Evolutionary conservation across 2,888 invertebrate species (phyloP), one percentile per base, ranked within the genome.

Genomic region (Embidobia sp.): DNA sequence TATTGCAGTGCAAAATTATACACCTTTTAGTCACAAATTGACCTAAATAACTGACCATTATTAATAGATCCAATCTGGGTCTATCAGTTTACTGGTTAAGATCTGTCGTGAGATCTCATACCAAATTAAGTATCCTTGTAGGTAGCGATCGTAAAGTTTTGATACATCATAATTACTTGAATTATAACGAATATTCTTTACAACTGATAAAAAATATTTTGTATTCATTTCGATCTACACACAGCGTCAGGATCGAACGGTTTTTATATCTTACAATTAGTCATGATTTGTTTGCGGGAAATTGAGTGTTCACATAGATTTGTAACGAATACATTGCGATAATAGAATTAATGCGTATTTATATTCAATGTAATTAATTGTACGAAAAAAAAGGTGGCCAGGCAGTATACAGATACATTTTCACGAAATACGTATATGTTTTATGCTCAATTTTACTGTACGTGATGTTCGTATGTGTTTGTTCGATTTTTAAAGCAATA

Each of bases 221-320:
- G 27, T 49, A 40, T 37, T 63, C 27, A 40, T 40, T 49, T 49
- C 22, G 29, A 49, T 48, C 61, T 31, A 19, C 19, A 26, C 31
- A 57, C 57, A 44, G 8, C 11, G 27, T 26, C 19, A 57, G 31
- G 2, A 15, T 26, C 27, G 48, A 31, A 15, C 10, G 2, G 3
- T 22, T 55, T 66, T 53, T 66, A 16, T 66, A 66, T 55, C 31
- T 35, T 49, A 48, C 48, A 77, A 69, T 64, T 82, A 78, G 77
- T 79, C 79, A 81, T 77, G 78, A 84, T 82, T 83, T 77, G 79
- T 74, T 66, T 15, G 49, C 59, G 40, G 55, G 57, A 78, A 81
- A 79, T 61, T 84, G 81, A 83, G 85, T 85, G 85, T 86, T 85
- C 85, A 85, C 81, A 81, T 85, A 86, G 84, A 66, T 80, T 84